These are phyloP conservation scores for Eptesicus fuscus DNA, from an alignment of 2,113 vertebrate species.

Conservation along the genomic window DNA sequence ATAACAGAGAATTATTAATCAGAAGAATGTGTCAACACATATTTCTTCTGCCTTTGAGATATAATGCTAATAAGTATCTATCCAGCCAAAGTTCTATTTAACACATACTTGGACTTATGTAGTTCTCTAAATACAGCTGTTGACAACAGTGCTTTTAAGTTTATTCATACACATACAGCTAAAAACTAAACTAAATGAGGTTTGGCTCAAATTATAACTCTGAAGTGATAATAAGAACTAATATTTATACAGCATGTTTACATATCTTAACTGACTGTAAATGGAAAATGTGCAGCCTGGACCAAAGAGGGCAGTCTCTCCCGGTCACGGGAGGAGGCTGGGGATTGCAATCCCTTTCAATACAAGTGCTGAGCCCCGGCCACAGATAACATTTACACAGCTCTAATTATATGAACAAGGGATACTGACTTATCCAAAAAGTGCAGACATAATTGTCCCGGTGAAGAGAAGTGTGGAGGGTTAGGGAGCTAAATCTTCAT, in stretches of 20 bases:
- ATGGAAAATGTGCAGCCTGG: background rate
- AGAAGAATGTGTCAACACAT: background rate
- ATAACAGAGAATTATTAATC: background rate
- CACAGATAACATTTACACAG: background rate
- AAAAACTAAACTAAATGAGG: background rate
- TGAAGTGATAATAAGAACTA: background rate
- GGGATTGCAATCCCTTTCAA: background rate
- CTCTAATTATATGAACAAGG: background rate
- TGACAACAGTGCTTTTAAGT: background rate
- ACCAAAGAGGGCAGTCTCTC: background rate
- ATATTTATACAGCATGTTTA: constrained; percentile 1
- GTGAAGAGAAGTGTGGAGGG: background rate
- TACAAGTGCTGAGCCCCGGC: background rate
- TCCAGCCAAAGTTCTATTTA: background rate
- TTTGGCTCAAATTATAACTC: background rate
- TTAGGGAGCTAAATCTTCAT: background rate
- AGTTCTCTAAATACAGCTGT: background rate
- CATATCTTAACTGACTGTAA: background rate
- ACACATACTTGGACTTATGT: background rate
- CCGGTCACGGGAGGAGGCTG: background rate
- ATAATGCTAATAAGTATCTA: background rate
- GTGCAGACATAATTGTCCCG: background rate
- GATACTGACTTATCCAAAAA: background rate
- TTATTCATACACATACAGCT: background rate
- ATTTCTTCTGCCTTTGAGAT: background rate